phyloP scores from a whole-genome alignment of 2,113 vertebrate genomes.

The Dissostichus mawsoni region DNA sequence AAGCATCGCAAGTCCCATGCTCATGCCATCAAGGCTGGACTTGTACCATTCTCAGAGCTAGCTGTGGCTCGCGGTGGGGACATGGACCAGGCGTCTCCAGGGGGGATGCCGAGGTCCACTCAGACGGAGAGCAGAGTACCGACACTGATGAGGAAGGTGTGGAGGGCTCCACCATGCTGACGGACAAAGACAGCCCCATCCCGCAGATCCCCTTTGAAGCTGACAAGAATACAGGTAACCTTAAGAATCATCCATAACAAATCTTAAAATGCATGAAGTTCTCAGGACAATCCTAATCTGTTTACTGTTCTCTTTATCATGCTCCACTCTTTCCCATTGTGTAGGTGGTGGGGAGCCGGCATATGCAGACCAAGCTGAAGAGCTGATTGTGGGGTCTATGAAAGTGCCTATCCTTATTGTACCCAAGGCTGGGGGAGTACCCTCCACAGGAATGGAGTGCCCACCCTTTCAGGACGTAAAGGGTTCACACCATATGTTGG shows the following conservation, averaged over 20 bases:
- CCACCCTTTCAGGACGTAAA: slow-evolving; percentile 87
- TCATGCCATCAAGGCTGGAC: slow-evolving; percentile 98
- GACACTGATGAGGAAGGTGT: slow-evolving; percentile 96
- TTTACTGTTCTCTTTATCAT: neutral
- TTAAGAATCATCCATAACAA: neutral
- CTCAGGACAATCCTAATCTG: neutral
- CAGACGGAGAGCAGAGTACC: slow-evolving; percentile 97
- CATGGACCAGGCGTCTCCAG: slow-evolving; percentile 89
- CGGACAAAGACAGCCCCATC: slow-evolving; percentile 88
- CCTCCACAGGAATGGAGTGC: slow-evolving; percentile 87
- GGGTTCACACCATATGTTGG: slow-evolving; percentile 84
- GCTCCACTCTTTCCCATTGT: neutral
- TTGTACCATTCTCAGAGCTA: slow-evolving; percentile 95
- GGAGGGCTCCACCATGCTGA: slow-evolving; percentile 84
- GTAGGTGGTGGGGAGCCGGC: slow-evolving; percentile 80
- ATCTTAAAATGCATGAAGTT: neutral
- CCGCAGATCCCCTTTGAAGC: slow-evolving; percentile 87
- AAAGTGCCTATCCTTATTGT: slow-evolving; percentile 98
- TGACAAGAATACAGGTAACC: slow-evolving; percentile 82
- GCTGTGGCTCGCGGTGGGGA: slow-evolving; percentile 89
- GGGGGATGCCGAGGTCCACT: slow-evolving; percentile 93
- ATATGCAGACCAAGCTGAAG: slow-evolving; percentile 87
- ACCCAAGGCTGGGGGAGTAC: slow-evolving; percentile 88
- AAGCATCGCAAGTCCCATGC: slow-evolving; percentile 99
- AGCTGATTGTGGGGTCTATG: slow-evolving; percentile 89